A percentile compares a stretch with the other conserved stretches of the same genome.
Evolutionary conservation across 2,888 invertebrate genomes (phyloP).

Genomic region (Ichneumoninae sp.): DNA sequence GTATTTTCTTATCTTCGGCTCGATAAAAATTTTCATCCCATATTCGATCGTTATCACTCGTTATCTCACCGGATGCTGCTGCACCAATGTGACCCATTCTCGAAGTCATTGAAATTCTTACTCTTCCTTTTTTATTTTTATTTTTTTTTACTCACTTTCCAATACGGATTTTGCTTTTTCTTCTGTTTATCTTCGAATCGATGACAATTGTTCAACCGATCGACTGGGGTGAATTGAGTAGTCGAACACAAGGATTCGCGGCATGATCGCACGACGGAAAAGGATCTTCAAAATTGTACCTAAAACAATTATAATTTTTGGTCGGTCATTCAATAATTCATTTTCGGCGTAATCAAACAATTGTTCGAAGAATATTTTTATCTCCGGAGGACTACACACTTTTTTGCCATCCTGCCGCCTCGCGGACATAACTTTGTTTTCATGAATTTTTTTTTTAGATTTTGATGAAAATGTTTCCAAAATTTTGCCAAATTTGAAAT

Average conservation of each 20-base stretch:
- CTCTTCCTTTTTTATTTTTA: not conserved
- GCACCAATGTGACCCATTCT: slow-evolving; percentile 29
- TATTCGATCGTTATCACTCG: slow-evolving; percentile 2
- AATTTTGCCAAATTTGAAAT: not conserved
- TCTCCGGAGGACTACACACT: too few relatives aligned
- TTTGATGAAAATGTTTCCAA: too few relatives aligned
- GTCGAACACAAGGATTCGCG: not conserved
- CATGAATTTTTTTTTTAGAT: not conserved
- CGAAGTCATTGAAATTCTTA: slow-evolving; percentile 18
- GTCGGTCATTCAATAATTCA: not conserved
- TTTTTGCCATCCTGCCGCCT: too few relatives aligned
- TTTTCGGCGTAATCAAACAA: not conserved
- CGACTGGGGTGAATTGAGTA: not conserved
- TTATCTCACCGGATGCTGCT: slow-evolving; percentile 6
- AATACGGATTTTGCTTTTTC: not conserved
- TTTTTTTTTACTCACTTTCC: not conserved
- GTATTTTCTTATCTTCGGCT: not conserved
- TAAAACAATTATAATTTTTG: slow-evolving; percentile 7
- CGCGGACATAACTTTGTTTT: too few relatives aligned
- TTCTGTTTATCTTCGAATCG: slow-evolving; percentile 10
- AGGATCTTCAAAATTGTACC: not conserved
- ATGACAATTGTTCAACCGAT: slow-evolving; percentile 6
- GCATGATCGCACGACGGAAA: slow-evolving; percentile 17
- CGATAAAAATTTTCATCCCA: not conserved
- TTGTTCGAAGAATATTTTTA: too few relatives aligned